Percentiles rank a stretch among this genome's conserved stretches.
Conservation (phyloP, 2,888 invertebrate species). For the Nyleta sp. region DNA sequence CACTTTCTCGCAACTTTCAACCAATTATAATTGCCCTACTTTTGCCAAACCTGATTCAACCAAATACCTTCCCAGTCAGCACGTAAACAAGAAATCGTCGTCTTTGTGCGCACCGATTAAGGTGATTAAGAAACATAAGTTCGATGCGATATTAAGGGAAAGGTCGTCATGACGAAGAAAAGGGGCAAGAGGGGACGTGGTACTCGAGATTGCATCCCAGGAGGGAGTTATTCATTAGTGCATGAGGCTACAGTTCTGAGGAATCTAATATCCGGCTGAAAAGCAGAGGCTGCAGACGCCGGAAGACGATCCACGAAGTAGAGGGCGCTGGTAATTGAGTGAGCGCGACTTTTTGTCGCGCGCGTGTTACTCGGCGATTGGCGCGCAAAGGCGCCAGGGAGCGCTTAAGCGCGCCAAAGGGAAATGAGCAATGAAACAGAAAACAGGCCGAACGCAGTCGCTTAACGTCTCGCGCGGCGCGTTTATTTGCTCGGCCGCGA, state of each 20-base stretch:
- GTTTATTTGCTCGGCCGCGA: slow-evolving; percentile 34
- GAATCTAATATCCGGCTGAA: slow-evolving; percentile 73
- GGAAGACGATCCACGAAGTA: slow-evolving; percentile 53
- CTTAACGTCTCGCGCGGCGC: slow-evolving; percentile 1
- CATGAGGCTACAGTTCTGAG: slow-evolving; percentile 67
- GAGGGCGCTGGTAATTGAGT: slow-evolving; percentile 68
- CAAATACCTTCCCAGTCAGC: too few relatives aligned
- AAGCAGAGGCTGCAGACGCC: slow-evolving; percentile 59
- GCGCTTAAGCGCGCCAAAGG: slow-evolving; percentile 45
- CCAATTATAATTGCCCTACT: too few relatives aligned
- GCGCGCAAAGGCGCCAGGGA: slow-evolving; percentile 19
- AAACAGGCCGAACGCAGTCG: slow-evolving; percentile 23
- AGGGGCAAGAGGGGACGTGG: background rate
- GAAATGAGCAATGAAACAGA: slow-evolving; percentile 56
- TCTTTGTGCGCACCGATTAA: slow-evolving; percentile 14
- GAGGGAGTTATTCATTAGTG: slow-evolving; percentile 68
- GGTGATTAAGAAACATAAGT: slow-evolving; percentile 30
- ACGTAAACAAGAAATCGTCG: background rate
- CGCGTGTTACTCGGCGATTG: slow-evolving; percentile 40
- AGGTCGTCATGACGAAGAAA: background rate
- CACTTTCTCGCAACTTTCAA: too few relatives aligned
- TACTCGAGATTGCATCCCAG: slow-evolving; percentile 57
- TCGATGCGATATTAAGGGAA: slow-evolving; percentile 20
- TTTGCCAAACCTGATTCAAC: too few relatives aligned
- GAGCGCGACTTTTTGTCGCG: slow-evolving; percentile 64